Conservation (phyloP, 1,140 invertebrate genomes). For the Wasmannia auropunctata region DNA sequence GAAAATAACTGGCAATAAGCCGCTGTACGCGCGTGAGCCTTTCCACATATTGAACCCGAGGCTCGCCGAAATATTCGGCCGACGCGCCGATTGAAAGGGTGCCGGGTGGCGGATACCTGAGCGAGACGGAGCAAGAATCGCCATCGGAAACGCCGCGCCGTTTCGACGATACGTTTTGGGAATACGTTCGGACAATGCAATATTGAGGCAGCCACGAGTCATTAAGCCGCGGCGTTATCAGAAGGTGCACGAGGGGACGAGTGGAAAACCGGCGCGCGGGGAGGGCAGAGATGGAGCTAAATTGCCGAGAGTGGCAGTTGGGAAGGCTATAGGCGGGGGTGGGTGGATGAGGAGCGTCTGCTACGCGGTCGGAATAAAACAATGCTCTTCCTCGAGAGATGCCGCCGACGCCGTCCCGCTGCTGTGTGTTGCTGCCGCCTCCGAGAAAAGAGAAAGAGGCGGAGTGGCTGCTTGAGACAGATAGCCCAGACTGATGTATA, state of each 20-base stretch:
- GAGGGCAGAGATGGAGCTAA: slow-evolving; percentile 72
- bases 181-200: slow-evolving; percentile 65
- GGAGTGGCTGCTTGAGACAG: slow-evolving; percentile 83
- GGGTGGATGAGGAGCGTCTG: slow-evolving; percentile 81
- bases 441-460: slow-evolving; percentile 79
- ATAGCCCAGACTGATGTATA: slow-evolving; percentile 69
- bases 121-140: slow-evolving; percentile 41
- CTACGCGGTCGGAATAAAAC: slow-evolving; percentile 84
- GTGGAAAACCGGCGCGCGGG: slow-evolving; percentile 65
- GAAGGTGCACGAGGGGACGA: slow-evolving; percentile 60
- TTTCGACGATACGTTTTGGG: slow-evolving; percentile 22
- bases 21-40: slow-evolving; percentile 75
- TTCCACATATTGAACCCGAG: slow-evolving; percentile 79
- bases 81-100: slow-evolving; percentile 10
- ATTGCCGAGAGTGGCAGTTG: slow-evolving; percentile 80
- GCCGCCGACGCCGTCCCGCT: slow-evolving; percentile 71
- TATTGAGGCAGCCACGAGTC: slow-evolving; percentile 77
- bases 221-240: slow-evolving; percentile 78
- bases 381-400: slow-evolving; percentile 82
- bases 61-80: slow-evolving; percentile 74
- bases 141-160: slow-evolving; percentile 22
- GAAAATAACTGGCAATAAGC: slow-evolving; percentile 82
- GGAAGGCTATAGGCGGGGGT: slow-evolving; percentile 61
- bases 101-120: slow-evolving; percentile 1
- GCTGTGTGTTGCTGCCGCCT: slow-evolving; percentile 66